A percentile compares a stretch with the other conserved stretches of the same genome.
phyloP scores from a whole-genome alignment of 2,113 vertebrate species.

The Antennarius striatus region DNA sequence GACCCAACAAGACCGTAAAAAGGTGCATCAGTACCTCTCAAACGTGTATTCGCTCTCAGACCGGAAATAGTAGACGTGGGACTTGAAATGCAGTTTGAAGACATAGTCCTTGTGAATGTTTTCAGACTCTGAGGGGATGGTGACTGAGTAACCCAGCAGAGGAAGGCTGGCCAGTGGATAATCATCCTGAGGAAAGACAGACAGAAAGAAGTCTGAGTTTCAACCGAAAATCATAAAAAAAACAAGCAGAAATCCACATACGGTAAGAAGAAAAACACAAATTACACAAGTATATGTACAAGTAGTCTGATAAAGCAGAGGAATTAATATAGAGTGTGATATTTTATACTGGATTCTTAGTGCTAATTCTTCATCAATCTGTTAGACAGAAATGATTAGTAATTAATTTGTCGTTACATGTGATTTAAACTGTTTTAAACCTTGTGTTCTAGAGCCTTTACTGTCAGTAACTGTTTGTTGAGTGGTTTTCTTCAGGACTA shows the following conservation, averaged over 20 bases:
- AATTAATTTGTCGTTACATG: too few relatives aligned
- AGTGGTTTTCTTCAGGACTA: too few relatives aligned
- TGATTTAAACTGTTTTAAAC: too few relatives aligned
- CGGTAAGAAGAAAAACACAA: background rate
- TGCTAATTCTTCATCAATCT: too few relatives aligned
- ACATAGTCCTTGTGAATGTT: conserved; percentile 98
- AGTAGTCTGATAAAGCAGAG: too few relatives aligned
- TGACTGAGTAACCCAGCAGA: conserved; percentile 93
- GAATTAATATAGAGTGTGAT: too few relatives aligned
- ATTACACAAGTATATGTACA: background rate
- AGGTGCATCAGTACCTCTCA: conserved; percentile 82
- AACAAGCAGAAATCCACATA: too few relatives aligned
- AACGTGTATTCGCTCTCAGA: conserved; percentile 97
- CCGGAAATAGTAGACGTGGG: conserved; percentile 98
- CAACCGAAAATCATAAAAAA: too few relatives aligned
- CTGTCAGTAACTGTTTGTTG: too few relatives aligned
- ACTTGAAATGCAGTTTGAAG: conserved; percentile 99
- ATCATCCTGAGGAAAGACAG: conserved; percentile 83
- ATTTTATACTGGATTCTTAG: too few relatives aligned
- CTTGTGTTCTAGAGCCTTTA: too few relatives aligned
- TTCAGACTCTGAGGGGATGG: conserved; percentile 90
- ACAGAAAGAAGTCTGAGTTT: background rate
- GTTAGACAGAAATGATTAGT: too few relatives aligned
- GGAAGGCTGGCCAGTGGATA: conserved; percentile 97
- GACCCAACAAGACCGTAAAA: background rate